phyloP scores from a whole-genome alignment of 64 coral and sea anemone genomes.

The Stichodactyla helianthus region DNA sequence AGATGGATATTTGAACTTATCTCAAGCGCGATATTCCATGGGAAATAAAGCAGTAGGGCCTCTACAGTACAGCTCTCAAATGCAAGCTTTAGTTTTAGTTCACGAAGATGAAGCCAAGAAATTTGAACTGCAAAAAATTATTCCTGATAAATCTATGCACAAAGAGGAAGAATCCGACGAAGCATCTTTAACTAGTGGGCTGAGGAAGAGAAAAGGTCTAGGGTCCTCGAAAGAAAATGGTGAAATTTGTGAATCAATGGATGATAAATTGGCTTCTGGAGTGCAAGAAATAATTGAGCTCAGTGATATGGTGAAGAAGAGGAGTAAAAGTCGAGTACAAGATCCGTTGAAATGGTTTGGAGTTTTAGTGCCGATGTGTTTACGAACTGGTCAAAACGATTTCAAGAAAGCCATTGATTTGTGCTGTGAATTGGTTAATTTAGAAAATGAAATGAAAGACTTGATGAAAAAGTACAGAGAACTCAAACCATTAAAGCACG shows the following conservation, averaged over 20 bases:
- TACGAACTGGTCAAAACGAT: constrained; percentile 61
- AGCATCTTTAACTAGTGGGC: background rate
- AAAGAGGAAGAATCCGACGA: background rate
- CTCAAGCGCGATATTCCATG: constrained; percentile 90
- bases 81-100: constrained; percentile 58
- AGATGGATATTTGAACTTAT: constrained; percentile 85
- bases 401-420: constrained; percentile 69
- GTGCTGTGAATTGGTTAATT: constrained; percentile 63
- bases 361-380: constrained; percentile 72
- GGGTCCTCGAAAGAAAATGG: background rate
- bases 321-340: constrained; percentile 15
- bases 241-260: background rate
- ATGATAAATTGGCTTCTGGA: background rate
- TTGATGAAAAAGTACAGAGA: constrained; percentile 42
- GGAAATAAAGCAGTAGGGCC: constrained; percentile 81
- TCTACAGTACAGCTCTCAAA: constrained; percentile 75
- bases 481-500: background rate
- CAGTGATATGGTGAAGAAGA: constrained; percentile 7
- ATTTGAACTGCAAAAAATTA: constrained; percentile 49
- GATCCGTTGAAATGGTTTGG: constrained; percentile 90
- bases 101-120: background rate
- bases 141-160: constrained; percentile 15
- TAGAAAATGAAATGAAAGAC: constrained; percentile 53
- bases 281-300: background rate
- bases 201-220: background rate